Evolutionary conservation across 2,888 invertebrate species (phyloP).

Genomic region (Sisyra terminalis): DNA sequence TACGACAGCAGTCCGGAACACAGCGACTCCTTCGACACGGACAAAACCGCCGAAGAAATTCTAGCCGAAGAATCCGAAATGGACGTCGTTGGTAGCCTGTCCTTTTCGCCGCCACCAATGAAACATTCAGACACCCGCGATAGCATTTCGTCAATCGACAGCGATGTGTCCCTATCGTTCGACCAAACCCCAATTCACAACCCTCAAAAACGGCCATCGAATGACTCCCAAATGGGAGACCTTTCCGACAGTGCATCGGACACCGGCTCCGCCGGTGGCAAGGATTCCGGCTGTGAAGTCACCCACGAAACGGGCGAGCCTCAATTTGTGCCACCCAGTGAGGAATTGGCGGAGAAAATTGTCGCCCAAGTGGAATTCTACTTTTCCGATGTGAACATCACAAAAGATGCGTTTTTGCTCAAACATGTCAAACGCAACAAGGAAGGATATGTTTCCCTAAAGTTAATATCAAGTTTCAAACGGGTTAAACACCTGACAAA

Average conservation of each 20-base stretch:
- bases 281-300: constrained; percentile 52
- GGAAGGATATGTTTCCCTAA: constrained; percentile 88
- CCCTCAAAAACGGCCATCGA: constrained; percentile 18
- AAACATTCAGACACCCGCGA: constrained; percentile 38
- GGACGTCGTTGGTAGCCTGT: constrained; percentile 22
- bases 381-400: constrained; percentile 88
- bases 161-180: constrained; percentile 38
- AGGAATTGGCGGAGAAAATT: constrained; percentile 62
- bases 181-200: constrained; percentile 20
- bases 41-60: too few species aligned
- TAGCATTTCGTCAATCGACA: constrained; percentile 43
- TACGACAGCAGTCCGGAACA: too few species aligned
- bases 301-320: constrained; percentile 38
- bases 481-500: constrained; percentile 86
- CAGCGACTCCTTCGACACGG: too few species aligned
- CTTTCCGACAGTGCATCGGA: constrained; percentile 49
- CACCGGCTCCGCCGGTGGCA: constrained; percentile 42
- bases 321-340: constrained; percentile 51
- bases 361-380: constrained; percentile 86
- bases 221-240: constrained; percentile 42
- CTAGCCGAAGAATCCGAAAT: constrained; percentile 22
- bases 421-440: constrained; percentile 92
- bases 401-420: constrained; percentile 86
- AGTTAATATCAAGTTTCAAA: constrained; percentile 88
- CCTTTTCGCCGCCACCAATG: constrained; percentile 27